Base-by-base conservation (phyloP, 2,113 vertebrate genomes). In the Apeltes quadracus region DNA sequence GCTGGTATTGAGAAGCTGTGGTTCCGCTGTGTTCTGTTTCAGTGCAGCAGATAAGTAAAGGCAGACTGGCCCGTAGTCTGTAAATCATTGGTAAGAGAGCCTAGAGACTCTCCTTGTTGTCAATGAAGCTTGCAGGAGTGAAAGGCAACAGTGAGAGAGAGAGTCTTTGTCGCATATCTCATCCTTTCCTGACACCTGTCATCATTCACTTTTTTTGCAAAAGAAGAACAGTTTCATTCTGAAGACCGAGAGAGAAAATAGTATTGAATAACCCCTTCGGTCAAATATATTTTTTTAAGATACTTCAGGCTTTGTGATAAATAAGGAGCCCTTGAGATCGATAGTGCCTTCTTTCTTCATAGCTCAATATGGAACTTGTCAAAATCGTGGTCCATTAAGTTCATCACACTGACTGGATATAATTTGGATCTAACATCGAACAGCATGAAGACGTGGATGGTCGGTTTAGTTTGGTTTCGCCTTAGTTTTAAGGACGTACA, bases 231-330 rank as follows among this genome's bases (percentile, higher is more conserved):
- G 83, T 89, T 91, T 91, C 83, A 91, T 90, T 92, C 72, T 80
- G 78, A 76, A 84, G 86, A 75, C 55, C 89, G 75, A 86, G 79
- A 84, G 85, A 89, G 87, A 93, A 93, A 92, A 93, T 84, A 83
- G 86, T 90, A 92, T 92, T 93, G 91, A 94, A 92, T 91, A 93
- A 91, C 84, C 86, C 92, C 88, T 62, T 84, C 88, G 92, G 92
- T 93, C 92, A 92, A 91, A 89, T 92, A 85, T n/a, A n/a, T n/a
- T 92, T 80, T 90, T 77, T 87, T 90, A 50, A 81, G 84, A 83
- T 87, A 93, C 88, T 91, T 91, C 75, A 83, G 88, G 91, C 87
- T 7, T 62, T 79, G 84, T 93, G 91, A 94, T 93, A 84, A 93
- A 94, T 93, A 92, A 91, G 87, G 86, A 81, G 84, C 89, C 53